phyloP scores from a whole-genome alignment of 2,888 invertebrate species.

The Helicoverpa assulta region DNA sequence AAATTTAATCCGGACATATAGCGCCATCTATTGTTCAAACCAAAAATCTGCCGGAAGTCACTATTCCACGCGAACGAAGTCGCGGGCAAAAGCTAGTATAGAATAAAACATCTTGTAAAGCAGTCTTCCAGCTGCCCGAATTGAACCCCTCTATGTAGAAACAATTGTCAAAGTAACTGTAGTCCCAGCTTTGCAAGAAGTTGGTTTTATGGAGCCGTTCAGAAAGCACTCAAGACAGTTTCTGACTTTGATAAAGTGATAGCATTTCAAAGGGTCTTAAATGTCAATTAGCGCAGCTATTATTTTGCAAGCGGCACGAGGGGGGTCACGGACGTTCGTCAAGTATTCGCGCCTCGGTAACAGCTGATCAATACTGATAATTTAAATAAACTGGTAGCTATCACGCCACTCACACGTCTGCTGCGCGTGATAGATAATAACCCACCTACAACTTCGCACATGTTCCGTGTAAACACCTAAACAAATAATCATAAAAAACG shows the following conservation, averaged over 20 bases:
- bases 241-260: constrained; percentile 31
- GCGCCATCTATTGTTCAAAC: too few relatives aligned
- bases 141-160: background rate
- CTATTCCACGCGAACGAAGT: too few relatives aligned
- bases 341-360: constrained; percentile 44
- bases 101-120: background rate
- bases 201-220: background rate
- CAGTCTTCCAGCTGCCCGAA: background rate
- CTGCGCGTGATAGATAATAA: constrained; percentile 59
- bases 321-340: constrained; percentile 52
- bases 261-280: constrained; percentile 28
- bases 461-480: constrained; percentile 46
- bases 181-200: constrained; percentile 18
- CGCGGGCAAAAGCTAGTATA: too few relatives aligned
- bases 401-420: constrained; percentile 55
- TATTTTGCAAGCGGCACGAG: constrained; percentile 16
- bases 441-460: constrained; percentile 40
- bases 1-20: too few relatives aligned
- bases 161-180: background rate
- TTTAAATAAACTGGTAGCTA: constrained; percentile 31
- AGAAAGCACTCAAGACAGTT: constrained; percentile 10
- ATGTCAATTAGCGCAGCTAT: constrained; percentile 38
- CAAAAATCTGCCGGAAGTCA: too few relatives aligned
- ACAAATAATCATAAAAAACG: constrained; percentile 36
- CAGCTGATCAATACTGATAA: constrained; percentile 56